Percentiles rank a stretch among this genome's conserved stretches.
Evolutionary conservation across 2,113 vertebrate genomes (phyloP).

Genomic region (Speoplatyrhinus poulsoni): DNA sequence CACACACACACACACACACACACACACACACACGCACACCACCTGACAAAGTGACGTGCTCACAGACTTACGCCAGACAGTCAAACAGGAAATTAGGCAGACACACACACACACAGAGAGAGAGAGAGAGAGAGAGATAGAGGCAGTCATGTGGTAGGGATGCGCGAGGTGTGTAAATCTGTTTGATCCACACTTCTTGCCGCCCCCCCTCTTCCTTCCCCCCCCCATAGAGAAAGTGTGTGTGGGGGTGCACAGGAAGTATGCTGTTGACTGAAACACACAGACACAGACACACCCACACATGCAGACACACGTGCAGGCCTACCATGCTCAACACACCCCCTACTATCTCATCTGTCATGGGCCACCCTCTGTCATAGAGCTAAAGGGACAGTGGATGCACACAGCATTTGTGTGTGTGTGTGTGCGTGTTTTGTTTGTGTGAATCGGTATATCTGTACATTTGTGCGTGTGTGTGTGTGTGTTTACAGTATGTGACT

Average conservation of each 20-base stretch:
- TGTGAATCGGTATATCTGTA: slow-evolving; percentile 24
- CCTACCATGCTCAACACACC: neutral
- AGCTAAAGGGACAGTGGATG: slow-evolving; percentile 13
- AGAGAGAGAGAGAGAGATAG: too few species aligned
- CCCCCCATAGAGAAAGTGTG: slow-evolving; percentile 4
- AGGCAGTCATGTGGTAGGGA: too few species aligned
- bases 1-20: neutral
- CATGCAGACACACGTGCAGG: slow-evolving; percentile 8
- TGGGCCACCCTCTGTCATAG: slow-evolving; percentile 25
- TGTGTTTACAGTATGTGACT: slow-evolving; percentile 11
- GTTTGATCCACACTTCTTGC: slow-evolving; percentile 2
- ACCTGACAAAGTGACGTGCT: too few species aligned
- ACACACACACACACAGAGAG: too few species aligned
- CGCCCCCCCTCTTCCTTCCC: neutral
- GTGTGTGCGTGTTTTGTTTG: slow-evolving; percentile 16
- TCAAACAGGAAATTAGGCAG: too few species aligned
- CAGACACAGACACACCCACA: slow-evolving; percentile 8
- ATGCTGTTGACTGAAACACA: slow-evolving; percentile 9
- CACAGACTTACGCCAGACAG: too few species aligned
- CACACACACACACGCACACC: neutral
- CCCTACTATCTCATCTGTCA: slow-evolving; percentile 54
- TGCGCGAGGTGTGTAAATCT: too few species aligned
- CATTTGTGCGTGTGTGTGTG: slow-evolving; percentile 15
- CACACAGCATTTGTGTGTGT: slow-evolving; percentile 12
- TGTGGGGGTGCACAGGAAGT: slow-evolving; percentile 14